Base-by-base conservation (phyloP, 2,113 vertebrate species). In the Proteles cristata region DNA sequence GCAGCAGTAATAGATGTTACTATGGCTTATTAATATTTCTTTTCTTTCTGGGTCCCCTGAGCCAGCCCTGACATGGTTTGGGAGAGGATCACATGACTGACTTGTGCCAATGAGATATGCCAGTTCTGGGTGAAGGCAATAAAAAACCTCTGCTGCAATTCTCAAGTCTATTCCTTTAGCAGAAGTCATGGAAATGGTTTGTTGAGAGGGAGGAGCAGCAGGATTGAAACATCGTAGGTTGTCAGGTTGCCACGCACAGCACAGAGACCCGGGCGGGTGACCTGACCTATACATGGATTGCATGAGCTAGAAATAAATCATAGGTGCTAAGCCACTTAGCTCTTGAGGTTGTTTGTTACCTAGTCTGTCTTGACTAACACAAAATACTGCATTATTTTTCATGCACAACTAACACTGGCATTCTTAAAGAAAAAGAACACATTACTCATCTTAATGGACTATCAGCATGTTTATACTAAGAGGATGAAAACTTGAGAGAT, bases 401-500 rank as follows among this genome's bases (percentile, higher is more conserved):
- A 79, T 81, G 69, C 2, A 73, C 10, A 88, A 84, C 61, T 93
- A 93, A 93, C 58, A 65, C n/a, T 35, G 45, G 45, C 35, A 89
- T 92, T 95, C 50, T 92, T 86, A 61, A 93, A 77, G 39, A 76
- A 84, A 95, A 97, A 69, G 53, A 94, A 6, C 48, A 76, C 63
- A 97, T 97, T 96, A 88, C 16, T 98, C 77, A 96, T 94, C 89
- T 93, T 97, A 97, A 76, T 86, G 28, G 11, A 66, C 82, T 89
- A 83, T 77, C 91, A 93, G 28, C 58, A 6, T 71, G 43, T 65
- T 96, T 65, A 14, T 94, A 68, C 53, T 88, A 81, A 96, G 93
- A 94, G 43, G 61, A 91, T 86, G 80, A 91, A 88, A 90, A 88
- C 55, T 91, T 82, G 15, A 11, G 71, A 87, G 84, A 90, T 69